Evolutionary conservation across 2,888 invertebrate genomes (phyloP), one percentile per base, ranked within the genome.

Genomic region (Leptinotarsa peninsularis): DNA sequence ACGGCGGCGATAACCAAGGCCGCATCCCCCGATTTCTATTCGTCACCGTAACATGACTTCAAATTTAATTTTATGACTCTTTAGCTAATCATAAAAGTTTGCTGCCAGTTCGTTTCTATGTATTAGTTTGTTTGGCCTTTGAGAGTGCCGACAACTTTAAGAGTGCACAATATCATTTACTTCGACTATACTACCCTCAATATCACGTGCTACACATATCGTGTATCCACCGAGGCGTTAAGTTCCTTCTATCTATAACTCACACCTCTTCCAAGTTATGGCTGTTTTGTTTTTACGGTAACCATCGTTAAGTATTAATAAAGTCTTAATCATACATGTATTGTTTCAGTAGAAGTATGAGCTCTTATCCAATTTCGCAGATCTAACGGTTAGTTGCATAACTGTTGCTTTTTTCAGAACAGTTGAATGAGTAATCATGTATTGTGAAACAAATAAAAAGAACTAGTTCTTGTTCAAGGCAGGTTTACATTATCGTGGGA

Each of bases 381-480:
- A 70, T 70, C 14, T 70, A 70, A 70, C 70, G 56, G 70, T 70
- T 33, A 14, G 33, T 23, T 69, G 49, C 33, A 58, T 70, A 58
- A 70, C 70, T 58, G 70, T 70, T 58, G 54, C 18, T 56, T 70
- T 70, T 68, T 70, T 49, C 49, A 17, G 58, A 70, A 56, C 58
- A 70, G 18, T 27, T 70, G 70, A 70, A 70, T 70, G 58, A 50
- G 58, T 58, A 58, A 58, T 70, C 58, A 49, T 43, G 58, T 70
- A 58, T 69, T 69, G 69, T 52, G 56, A 56, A 43, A 69, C 69
- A 33, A 56, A 63, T 58, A 43, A 27, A 43, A 70, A 68, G 52
- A 70, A 70, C 17, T 68, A 54, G 49, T 52, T 54, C 58, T 49
- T 43, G 60, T 63, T 43, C 63, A 43, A n/a, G 27, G 63, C 33